These are phyloP conservation scores for Catalaphyllia jardinei DNA, from an alignment of 64 coral and sea anemone species.

Conservation along the genomic window DNA sequence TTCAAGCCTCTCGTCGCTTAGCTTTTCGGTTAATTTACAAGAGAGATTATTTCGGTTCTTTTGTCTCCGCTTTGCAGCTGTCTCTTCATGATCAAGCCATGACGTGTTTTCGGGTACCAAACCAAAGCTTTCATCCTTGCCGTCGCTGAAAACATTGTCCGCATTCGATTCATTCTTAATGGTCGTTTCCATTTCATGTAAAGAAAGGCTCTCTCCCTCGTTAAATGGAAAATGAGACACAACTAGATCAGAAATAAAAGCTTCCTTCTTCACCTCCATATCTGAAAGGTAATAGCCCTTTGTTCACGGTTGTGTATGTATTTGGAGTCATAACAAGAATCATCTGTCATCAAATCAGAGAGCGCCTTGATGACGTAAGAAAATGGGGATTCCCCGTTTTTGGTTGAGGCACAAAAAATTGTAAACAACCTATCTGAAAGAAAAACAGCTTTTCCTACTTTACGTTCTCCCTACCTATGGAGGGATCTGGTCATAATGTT, in stretches of 20 bases:
- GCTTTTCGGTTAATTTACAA: neutral
- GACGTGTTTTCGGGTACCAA: neutral
- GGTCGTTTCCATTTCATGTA: neutral
- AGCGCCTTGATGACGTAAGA: neutral
- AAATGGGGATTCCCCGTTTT: neutral
- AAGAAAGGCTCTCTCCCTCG: neutral
- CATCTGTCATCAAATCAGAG: neutral
- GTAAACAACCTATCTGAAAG: neutral
- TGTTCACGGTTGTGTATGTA: neutral
- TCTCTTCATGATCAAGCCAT: neutral
- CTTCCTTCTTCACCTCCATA: neutral
- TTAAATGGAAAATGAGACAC: neutral
- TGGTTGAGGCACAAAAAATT: neutral
- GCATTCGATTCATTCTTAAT: neutral
- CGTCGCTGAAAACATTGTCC: neutral
- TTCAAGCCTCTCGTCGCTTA: slow-evolving; percentile 22
- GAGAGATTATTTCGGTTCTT: neutral
- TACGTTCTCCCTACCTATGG: neutral
- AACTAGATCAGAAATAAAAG: neutral
- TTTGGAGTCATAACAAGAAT: neutral
- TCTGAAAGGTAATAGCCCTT: neutral
- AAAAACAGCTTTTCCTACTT: neutral
- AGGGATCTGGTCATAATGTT: too few relatives aligned
- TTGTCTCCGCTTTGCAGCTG: neutral
- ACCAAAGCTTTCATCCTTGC: neutral